Evolutionary conservation across 2,113 vertebrate genomes (phyloP), one percentile per base, ranked within the genome.

Genomic region (Oryzias melastigma): DNA sequence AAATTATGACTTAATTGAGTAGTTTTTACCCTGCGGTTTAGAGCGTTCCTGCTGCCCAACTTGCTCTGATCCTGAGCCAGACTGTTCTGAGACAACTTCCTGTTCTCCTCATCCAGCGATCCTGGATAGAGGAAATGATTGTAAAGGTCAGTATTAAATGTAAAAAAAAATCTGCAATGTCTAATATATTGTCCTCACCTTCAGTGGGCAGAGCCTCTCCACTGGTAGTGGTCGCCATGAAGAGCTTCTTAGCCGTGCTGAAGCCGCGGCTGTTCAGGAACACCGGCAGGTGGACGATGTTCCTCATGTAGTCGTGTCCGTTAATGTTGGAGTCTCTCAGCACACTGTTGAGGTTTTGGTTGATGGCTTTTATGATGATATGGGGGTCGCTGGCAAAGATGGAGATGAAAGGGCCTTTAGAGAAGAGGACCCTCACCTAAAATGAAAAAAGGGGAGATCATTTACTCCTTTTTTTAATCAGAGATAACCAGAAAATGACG

Each of bases 291-390:
- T 99, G 96, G 43, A 99, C 97, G 12, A 99, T 98, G 78, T 99
- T 98, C 56, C 96, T 88, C 97, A 99, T 99, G 73, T 99, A 99
- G 90, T 99, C 97, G 0, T 99, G 97, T 3, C 97, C 97, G 2
- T 99, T 99, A 84, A 99, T 99, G 86, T 99, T 99, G 19, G 97
- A 99, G 79, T 99, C 97, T 19, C 96, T 93, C 1, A 99, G 91
- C 68, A 99, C 97, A 3, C 96, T 98, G 79, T 94, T 98, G 60
- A 99, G 95, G 89, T 99, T 99, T 90, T 99, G 97, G 87, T 99
- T 99, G 82, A 99, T 98, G 25, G 97, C 97, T 84, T 99, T 99
- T 73, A 99, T 99, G 58, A 99, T 99, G 48, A 99, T 99, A 69
- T 99, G 97, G 0, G 97, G 97, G 65, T 99, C 97, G 54, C 97